Evolutionary conservation across 2,888 invertebrate genomes (phyloP).

Genomic region (Scaptomyza flava): DNA sequence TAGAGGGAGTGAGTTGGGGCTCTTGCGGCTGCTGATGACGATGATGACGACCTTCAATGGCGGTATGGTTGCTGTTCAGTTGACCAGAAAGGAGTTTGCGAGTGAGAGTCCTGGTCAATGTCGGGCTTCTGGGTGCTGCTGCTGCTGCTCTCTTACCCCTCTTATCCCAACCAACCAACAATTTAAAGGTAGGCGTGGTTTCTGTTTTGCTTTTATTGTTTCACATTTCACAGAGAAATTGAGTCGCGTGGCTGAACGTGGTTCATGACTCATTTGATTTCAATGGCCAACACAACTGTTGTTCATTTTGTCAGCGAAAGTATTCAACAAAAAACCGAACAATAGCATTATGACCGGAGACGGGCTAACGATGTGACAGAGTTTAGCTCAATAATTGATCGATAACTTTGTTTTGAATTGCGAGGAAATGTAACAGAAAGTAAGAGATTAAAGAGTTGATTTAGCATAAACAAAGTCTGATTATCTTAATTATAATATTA

Average conservation of each 20-base stretch:
- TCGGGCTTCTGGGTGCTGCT: constrained; percentile 10
- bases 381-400: constrained; percentile 7
- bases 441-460: background rate
- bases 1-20: constrained; percentile 4
- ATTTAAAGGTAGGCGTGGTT: constrained; percentile 6
- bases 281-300: constrained; percentile 56
- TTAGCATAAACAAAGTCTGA: background rate
- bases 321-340: constrained; percentile 46
- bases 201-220: constrained; percentile 62
- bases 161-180: background rate
- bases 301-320: constrained; percentile 71
- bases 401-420: background rate
- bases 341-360: constrained; percentile 15
- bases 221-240: constrained; percentile 39
- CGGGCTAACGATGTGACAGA: constrained; percentile 16
- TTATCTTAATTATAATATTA: too few relatives aligned
- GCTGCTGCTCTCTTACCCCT: background rate
- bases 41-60: constrained; percentile 60
- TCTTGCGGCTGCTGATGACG: constrained; percentile 5
- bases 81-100: constrained; percentile 66
- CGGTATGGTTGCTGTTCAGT: constrained; percentile 55
- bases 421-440: background rate
- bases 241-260: constrained; percentile 35
- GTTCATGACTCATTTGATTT: constrained; percentile 74
- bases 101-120: constrained; percentile 38